phyloP scores from a whole-genome alignment of 2,888 invertebrate genomes.

The Calameuta pallipes region DNA sequence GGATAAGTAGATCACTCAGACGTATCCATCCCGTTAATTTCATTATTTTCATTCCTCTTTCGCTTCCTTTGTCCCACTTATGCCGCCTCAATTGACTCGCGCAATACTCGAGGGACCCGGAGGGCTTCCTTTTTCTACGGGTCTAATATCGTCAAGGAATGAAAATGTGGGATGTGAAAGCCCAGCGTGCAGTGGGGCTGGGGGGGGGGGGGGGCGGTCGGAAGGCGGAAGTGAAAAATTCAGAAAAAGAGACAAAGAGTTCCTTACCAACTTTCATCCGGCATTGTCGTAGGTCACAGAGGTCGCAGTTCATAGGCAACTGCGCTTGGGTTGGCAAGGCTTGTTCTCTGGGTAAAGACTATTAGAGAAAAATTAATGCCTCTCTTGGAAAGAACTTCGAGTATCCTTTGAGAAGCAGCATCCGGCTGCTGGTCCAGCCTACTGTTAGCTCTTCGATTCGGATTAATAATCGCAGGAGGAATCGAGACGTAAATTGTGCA shows the following conservation, averaged over 20 bases:
- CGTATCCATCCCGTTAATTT: neutral
- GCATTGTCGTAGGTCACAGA: neutral
- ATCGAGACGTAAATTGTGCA: neutral
- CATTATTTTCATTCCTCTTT: neutral
- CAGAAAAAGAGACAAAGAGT: neutral
- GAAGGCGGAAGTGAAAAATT: slow-evolving; percentile 5
- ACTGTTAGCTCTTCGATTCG: neutral
- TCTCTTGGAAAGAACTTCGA: neutral
- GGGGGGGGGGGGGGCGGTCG: neutral
- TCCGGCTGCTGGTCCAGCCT: neutral
- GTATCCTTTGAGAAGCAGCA: neutral
- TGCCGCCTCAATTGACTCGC: slow-evolving; percentile 17
- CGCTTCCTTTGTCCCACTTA: slow-evolving; percentile 16
- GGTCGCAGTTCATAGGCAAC: neutral
- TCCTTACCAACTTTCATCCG: neutral
- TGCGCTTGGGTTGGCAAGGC: neutral
- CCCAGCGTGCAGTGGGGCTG: neutral
- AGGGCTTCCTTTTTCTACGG: neutral
- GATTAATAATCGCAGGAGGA: neutral
- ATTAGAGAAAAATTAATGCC: neutral
- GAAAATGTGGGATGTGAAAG: slow-evolving; percentile 14
- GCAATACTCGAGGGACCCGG: slow-evolving; percentile 16
- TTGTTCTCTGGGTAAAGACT: too few relatives aligned
- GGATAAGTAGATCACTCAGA: neutral
- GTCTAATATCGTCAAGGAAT: slow-evolving; percentile 16